These are phyloP conservation scores for Odobenus rosmarus DNA, from an alignment of 2,113 vertebrate genomes.

Conservation along the genomic window DNA sequence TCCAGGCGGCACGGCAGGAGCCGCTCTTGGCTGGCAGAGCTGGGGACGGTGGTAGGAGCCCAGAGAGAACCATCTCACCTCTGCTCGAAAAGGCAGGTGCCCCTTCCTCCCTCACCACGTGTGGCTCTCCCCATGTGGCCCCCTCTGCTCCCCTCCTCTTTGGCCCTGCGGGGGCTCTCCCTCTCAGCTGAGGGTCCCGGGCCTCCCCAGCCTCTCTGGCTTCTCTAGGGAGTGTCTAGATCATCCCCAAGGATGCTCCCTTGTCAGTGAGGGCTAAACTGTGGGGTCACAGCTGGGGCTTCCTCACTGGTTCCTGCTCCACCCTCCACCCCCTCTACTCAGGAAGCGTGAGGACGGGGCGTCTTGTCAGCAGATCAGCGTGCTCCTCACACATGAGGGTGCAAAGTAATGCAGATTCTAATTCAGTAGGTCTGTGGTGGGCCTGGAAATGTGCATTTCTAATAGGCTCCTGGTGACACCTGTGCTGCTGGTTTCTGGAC, in stretches of 20 bases:
- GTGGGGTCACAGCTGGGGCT: neutral
- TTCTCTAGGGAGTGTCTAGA: neutral
- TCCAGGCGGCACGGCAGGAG: neutral
- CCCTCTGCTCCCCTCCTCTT: neutral
- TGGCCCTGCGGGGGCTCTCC: neutral
- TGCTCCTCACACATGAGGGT: neutral
- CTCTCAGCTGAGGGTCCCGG: neutral
- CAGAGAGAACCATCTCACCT: neutral
- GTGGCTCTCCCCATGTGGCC: neutral
- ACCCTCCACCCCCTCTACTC: neutral
- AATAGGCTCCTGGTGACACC: neutral
- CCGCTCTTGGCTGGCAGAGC: neutral
- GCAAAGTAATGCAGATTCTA: neutral
- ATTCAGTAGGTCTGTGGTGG: neutral
- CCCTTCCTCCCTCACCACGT: neutral
- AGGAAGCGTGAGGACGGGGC: neutral
- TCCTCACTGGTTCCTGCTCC: neutral
- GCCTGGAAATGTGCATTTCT: neutral
- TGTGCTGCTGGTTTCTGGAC: neutral
- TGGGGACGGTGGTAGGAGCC: neutral
- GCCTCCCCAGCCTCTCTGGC: neutral
- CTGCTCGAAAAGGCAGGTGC: neutral
- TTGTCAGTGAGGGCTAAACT: neutral
- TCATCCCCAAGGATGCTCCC: neutral
- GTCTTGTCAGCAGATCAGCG: neutral